Evolutionary conservation across 2,113 vertebrate species (phyloP).

Genomic region (Herpailurus yagouaroundi): DNA sequence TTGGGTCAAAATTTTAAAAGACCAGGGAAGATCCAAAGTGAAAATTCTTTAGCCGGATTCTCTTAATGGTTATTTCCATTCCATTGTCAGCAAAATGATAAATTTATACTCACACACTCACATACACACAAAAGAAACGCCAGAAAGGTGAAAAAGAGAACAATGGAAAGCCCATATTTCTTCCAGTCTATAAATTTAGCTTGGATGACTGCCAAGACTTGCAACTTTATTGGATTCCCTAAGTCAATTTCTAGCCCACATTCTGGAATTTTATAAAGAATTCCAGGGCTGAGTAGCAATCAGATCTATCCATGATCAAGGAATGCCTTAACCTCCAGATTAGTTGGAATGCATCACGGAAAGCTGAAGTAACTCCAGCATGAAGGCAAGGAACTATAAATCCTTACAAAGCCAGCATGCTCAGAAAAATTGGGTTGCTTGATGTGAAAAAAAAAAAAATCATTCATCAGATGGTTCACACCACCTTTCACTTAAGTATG

Average conservation of each 20-base stretch:
- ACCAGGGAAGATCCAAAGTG: constrained; percentile 45
- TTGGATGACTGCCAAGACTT: constrained; percentile 75
- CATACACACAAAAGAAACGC: constrained; percentile 65
- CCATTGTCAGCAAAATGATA: constrained; percentile 74
- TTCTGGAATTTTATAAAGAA: constrained; percentile 81
- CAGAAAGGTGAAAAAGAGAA: constrained; percentile 78
- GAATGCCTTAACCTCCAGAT: constrained; percentile 79
- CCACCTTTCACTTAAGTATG: constrained; percentile 61
- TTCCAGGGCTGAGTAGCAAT: constrained; percentile 76
- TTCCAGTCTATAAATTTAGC: constrained; percentile 83
- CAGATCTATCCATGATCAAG: constrained; percentile 77
- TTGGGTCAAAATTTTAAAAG: constrained; percentile 63
- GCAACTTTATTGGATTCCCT: constrained; percentile 80
- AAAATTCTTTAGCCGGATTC: constrained; percentile 53
- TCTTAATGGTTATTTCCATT: constrained; percentile 52
- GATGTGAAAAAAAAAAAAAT: constrained; percentile 55
- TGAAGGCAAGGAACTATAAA: constrained; percentile 73
- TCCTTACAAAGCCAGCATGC: constrained; percentile 41
- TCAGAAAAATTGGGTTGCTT: constrained; percentile 63
- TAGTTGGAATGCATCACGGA: constrained; percentile 67
- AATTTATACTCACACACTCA: constrained; percentile 56
- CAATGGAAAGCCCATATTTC: constrained; percentile 82
- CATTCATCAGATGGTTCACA: constrained; percentile 61
- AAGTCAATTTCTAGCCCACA: constrained; percentile 80
- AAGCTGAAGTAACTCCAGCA: constrained; percentile 62